phyloP scores from a whole-genome alignment of 2,113 vertebrate species.

The Fregata magnificens region DNA sequence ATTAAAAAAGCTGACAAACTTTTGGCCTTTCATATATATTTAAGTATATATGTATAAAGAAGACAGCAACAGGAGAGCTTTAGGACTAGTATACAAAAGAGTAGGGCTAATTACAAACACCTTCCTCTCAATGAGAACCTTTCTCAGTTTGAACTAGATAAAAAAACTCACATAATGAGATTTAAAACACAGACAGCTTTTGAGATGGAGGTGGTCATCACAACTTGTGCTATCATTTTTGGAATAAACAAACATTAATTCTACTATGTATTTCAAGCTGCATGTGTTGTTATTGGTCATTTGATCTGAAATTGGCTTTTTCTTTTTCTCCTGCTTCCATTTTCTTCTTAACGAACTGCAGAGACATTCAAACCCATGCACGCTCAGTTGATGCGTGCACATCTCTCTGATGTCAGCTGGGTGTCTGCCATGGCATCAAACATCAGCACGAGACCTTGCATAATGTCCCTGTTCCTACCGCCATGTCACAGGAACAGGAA shows the following conservation, averaged over 20 bases:
- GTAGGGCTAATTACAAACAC: background rate
- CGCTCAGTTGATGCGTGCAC: rapidly evolving
- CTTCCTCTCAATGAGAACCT: background rate
- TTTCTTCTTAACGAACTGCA: background rate
- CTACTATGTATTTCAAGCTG: background rate
- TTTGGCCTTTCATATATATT: background rate
- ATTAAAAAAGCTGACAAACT: background rate
- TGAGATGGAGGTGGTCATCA: background rate
- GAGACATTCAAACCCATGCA: rapidly evolving
- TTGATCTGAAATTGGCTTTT: background rate
- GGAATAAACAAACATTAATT: no score
- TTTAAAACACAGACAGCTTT: background rate
- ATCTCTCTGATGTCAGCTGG: background rate
- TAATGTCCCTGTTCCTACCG: background rate
- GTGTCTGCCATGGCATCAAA: background rate
- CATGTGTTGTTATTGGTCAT: rapidly evolving
- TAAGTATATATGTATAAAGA: background rate
- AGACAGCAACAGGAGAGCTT: background rate
- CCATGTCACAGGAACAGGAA: background rate
- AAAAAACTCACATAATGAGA: background rate
- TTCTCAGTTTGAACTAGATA: background rate
- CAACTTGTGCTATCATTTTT: background rate
- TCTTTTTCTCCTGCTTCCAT: background rate
- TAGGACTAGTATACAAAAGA: background rate
- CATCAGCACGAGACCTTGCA: background rate